A percentile compares a stretch with the other conserved stretches of the same genome.
These are phyloP conservation scores for Scaptomyza pallida DNA, from an alignment of 1,140 invertebrate species.

Conservation along the genomic window DNA sequence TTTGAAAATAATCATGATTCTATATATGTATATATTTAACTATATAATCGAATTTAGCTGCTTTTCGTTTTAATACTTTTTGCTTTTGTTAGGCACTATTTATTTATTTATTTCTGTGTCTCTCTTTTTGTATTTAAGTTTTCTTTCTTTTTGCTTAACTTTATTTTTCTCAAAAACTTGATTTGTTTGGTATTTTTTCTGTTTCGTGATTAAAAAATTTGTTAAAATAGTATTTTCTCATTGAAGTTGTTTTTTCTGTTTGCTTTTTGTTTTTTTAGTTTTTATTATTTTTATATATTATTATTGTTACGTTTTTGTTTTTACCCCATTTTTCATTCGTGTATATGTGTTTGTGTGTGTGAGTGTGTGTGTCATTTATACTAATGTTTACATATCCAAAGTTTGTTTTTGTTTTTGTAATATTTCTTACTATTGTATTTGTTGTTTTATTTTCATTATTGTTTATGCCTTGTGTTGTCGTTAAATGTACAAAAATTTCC, in stretches of 20 bases:
- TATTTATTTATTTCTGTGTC: constrained; percentile 18
- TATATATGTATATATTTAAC: neutral
- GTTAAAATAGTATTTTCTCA: constrained; percentile 37
- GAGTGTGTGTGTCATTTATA: constrained; percentile 37
- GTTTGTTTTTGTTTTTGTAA: constrained; percentile 26
- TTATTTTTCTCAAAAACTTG: constrained; percentile 1
- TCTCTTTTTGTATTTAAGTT: constrained; percentile 11
- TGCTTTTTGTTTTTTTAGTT: constrained; percentile 17
- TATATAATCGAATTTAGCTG: constrained; percentile 2
- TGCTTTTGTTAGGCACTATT: constrained; percentile 76
- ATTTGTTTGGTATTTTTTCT: constrained; percentile 23
- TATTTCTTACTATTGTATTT: constrained; percentile 42
- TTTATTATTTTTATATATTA: constrained; percentile 49
- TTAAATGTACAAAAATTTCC: constrained; percentile 59
- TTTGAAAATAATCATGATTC: constrained; percentile 11
- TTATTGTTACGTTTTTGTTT: constrained; percentile 37
- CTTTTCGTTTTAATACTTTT: constrained; percentile 55
- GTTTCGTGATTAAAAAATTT: constrained; percentile 31
- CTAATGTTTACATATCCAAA: constrained; percentile 29
- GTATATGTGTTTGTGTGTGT: constrained; percentile 6
- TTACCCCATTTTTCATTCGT: constrained; percentile 24
- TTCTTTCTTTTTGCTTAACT: constrained; percentile 13
- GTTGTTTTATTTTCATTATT: constrained; percentile 43
- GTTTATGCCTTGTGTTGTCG: constrained; percentile 44
- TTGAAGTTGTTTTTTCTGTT: neutral